Conservation (phyloP, 2,888 invertebrate genomes). For the Furcula furcula region DNA sequence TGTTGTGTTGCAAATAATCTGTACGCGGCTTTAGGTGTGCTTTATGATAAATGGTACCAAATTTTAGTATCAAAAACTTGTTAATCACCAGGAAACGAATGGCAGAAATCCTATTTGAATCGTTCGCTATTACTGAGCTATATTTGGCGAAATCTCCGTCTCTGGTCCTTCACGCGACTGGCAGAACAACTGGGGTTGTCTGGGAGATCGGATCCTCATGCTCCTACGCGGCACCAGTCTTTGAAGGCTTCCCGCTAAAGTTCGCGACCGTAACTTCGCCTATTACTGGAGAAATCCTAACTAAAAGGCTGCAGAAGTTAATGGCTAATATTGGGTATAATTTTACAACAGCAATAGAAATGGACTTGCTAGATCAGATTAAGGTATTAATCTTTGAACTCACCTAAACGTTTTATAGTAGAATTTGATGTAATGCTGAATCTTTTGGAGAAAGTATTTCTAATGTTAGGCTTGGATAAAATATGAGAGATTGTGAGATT, state of each 20-base stretch:
- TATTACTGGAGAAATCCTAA: slow-evolving; percentile 91
- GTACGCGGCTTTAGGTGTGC: too few relatives aligned
- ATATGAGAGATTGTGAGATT: too few relatives aligned
- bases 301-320: slow-evolving; percentile 91
- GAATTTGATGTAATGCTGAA: too few relatives aligned
- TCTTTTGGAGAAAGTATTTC: too few relatives aligned
- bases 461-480: too few relatives aligned
- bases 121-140: slow-evolving; percentile 77
- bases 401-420: too few relatives aligned
- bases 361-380: slow-evolving; percentile 94
- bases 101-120: slow-evolving; percentile 76
- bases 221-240: slow-evolving; percentile 75
- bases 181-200: slow-evolving; percentile 76
- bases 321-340: slow-evolving; percentile 91
- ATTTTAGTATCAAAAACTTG: too few relatives aligned
- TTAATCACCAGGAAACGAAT: slow-evolving; percentile 84
- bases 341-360: slow-evolving; percentile 93
- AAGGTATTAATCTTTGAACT: slow-evolving; percentile 84
- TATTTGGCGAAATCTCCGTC: slow-evolving; percentile 72
- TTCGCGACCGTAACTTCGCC: slow-evolving; percentile 92
- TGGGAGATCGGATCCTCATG: slow-evolving; percentile 75
- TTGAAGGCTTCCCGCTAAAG: slow-evolving; percentile 87
- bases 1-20: too few relatives aligned
- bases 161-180: slow-evolving; percentile 71
- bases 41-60: too few relatives aligned